A percentile compares a stretch with the other conserved stretches of the same genome.
Evolutionary conservation across 1,140 invertebrate genomes (phyloP).

Genomic region (Drosophila mauritiana): DNA sequence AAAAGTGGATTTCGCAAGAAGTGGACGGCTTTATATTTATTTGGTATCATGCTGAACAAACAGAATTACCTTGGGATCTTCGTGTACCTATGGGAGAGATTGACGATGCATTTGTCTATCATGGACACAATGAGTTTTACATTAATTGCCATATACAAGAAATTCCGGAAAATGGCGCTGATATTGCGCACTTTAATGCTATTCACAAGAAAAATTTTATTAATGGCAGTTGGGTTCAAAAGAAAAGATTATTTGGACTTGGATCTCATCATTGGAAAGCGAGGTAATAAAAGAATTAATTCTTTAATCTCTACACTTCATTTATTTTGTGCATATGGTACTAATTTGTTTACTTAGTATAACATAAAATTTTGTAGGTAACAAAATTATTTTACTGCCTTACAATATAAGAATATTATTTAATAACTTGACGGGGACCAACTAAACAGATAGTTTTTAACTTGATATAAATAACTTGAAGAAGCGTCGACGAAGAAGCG

Average conservation of each 20-base stretch:
- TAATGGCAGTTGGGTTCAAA: conserved; percentile 63
- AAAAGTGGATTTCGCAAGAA: conserved; percentile 89
- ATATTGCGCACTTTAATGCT: conserved; percentile 91
- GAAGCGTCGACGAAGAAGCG: too few relatives aligned
- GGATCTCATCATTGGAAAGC: conserved; percentile 72
- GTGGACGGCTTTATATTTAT: conserved; percentile 91
- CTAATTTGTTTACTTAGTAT: too few relatives aligned
- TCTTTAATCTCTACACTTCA: background rate
- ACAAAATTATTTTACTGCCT: too few relatives aligned
- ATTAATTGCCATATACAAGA: conserved; percentile 93
- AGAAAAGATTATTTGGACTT: conserved; percentile 14
- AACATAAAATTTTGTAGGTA: too few relatives aligned
- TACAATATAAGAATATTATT: too few relatives aligned
- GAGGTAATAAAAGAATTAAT: conserved; percentile 40
- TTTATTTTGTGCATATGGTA: too few relatives aligned
- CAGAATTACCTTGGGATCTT: conserved; percentile 89
- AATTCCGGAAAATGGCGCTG: conserved; percentile 96
- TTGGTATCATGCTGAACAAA: conserved; percentile 92
- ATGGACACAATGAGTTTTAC: conserved; percentile 91
- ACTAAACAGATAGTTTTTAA: too few relatives aligned
- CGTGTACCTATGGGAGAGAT: conserved; percentile 86
- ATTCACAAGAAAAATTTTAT: conserved; percentile 89
- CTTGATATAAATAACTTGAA: too few relatives aligned
- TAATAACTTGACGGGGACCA: too few relatives aligned
- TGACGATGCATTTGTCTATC: conserved; percentile 87